Percentiles rank a stretch among this genome's conserved stretches.
Conservation (phyloP, 2,888 invertebrate species). For the Thyatira batis region DNA sequence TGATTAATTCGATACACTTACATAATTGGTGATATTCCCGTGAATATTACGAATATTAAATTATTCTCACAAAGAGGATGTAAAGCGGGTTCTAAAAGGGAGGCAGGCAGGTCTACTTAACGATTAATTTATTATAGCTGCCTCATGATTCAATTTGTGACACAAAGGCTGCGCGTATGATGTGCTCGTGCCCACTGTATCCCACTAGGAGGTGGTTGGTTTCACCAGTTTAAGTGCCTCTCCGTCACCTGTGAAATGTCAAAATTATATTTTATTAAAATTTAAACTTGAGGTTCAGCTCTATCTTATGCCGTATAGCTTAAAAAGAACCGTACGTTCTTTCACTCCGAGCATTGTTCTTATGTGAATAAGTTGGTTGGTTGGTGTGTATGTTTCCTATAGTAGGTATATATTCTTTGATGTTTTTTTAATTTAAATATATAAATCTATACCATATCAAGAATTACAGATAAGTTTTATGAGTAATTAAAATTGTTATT, state of each 20-base stretch:
- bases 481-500: too few species aligned
- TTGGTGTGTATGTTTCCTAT: too few species aligned
- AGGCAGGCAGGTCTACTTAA: constrained; percentile 57
- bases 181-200: constrained; percentile 12
- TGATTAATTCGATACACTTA: constrained; percentile 45
- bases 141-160: constrained; percentile 63
- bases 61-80: constrained; percentile 50
- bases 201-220: neutral
- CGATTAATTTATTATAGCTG: constrained; percentile 60
- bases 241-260: neutral
- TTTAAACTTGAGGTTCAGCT: too few species aligned
- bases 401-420: too few species aligned
- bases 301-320: too few species aligned
- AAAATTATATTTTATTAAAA: too few species aligned
- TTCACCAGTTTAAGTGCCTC: neutral
- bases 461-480: too few species aligned
- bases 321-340: too few species aligned
- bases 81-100: constrained; percentile 41
- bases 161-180: constrained; percentile 48
- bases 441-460: too few species aligned
- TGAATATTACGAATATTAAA: constrained; percentile 56
- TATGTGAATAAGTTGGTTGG: too few species aligned
- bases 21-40: constrained; percentile 42
- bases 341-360: too few species aligned
- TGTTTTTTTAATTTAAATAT: too few species aligned